Conservation (phyloP, 2,797 vertebrate species). For the Furcifer pardalis region DNA sequence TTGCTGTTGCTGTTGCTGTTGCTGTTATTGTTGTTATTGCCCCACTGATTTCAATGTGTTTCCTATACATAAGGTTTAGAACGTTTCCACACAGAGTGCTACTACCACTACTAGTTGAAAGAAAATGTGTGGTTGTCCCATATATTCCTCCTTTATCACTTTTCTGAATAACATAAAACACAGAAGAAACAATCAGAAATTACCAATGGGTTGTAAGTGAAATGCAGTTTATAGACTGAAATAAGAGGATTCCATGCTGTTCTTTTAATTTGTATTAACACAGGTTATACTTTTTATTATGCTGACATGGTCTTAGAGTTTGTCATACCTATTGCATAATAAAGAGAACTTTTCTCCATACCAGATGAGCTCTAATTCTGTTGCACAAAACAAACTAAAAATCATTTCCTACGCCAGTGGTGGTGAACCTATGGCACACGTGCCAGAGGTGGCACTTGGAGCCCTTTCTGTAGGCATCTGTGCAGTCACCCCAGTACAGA, state of each 20-base stretch:
- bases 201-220: neutral
- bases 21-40: too few species aligned
- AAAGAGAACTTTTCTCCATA: neutral
- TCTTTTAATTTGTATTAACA: neutral
- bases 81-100: neutral
- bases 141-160: neutral
- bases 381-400: neutral
- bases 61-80: neutral
- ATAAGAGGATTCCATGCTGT: neutral
- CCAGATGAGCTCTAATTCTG: neutral
- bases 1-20: too few species aligned
- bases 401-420: neutral
- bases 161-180: neutral
- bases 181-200: neutral
- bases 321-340: neutral
- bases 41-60: neutral
- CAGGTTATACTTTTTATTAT: neutral
- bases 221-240: neutral
- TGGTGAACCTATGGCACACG: too few species aligned
- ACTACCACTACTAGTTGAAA: neutral
- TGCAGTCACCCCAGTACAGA: too few species aligned
- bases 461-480: too few species aligned
- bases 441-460: too few species aligned
- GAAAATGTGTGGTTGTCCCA: neutral
- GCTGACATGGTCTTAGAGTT: neutral